Base-by-base conservation (phyloP, 2,888 invertebrate genomes). In the Coelogynopora nodosa region DNA sequence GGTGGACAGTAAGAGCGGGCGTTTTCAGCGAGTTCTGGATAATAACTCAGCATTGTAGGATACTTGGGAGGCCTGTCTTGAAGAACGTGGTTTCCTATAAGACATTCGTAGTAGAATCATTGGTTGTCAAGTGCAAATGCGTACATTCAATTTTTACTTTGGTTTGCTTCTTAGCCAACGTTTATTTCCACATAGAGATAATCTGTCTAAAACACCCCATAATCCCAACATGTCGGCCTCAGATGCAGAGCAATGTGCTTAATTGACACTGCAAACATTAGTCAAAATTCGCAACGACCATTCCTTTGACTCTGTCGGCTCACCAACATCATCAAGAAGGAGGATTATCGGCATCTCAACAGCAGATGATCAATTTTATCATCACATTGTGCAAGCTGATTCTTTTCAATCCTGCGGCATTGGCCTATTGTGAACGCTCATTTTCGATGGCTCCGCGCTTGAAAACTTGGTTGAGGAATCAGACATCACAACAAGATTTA, bases 1-100 rank as follows among this genome's bases (percentile, higher is more conserved):
- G 74, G 5, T 74, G 23, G 74, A 74, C 74, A 5, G 23, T 74
- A 74, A 74, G 74, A 74, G 74, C 5, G 2, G 74, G 18, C 2
- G 5, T 10, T 74, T 74, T 74, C 74, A 74, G 27, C 74, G 23
- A 74, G 74, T 74, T 74, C 74, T 74, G 74, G 74, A 74, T 74
- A 74, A 74, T 74, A n/a, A 74, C 23, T 23, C 74, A 5, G 74
- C 74, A 13, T 23, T 74, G 74, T 26, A 74, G 10, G 74, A 74
- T 74, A 74, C 74, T 74, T 74, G 74, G 74, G 74, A 74, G 5
- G 74, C 74, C 23, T 74, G 74, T 74, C 74, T 74, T 74, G 23
- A 74, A 74, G 74, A 74, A 13, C 23, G 10, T 13, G 5, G 5
- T 74, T 26, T 74, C 23, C 74, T n/a, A 74, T 23, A 5, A 74